Evolutionary conservation across 2,113 vertebrate genomes (phyloP), one percentile per base, ranked within the genome.

Genomic region (Choloepus hoffmanni): DNA sequence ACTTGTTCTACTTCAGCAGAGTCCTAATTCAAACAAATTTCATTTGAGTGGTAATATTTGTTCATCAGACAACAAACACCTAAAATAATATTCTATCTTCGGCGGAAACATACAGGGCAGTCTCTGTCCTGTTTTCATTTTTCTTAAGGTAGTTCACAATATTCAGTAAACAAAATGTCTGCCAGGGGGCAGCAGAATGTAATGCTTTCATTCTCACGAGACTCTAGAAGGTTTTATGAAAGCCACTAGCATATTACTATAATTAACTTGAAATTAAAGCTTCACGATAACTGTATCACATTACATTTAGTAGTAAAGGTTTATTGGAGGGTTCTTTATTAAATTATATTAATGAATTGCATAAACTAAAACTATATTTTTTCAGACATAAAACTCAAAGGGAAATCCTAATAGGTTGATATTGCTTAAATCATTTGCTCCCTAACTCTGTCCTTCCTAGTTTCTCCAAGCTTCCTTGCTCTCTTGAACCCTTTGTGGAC

Each of bases 171-270:
- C 68, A 91, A 79, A 94, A 84, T 60, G 33, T 77, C 95, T 97
- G 96, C 95, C 95, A 97, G 97, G 96, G 97, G 96, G 94, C 97
- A 97, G 97, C 95, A 96, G 24, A 92, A 96, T 81, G 86, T 93
- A 97, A 97, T 92, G 43, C 48, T 96, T 97, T 85, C 85, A 68
- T 89, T 88, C 94, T 93, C 94, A 74, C 23, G 93, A 88, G 96
- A 96, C 45, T 91, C 45, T 33, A 40, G 70, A 55, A 2, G 24
- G 7, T 62, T 94, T 77, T 65, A 83, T 43, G 30, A 89, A 92
- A 76, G 43, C 33, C 76, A 67, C 65, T 78, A 18, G 76, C 82
- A 50, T 95, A 70, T 86, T 91, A 89, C 50, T 74, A 94, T 79
- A 87, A 96, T 95, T 94, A 97, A 97, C 83, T 88, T 50, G 50